Base-by-base conservation (phyloP, 2,113 vertebrate genomes). In the Amphiprion percula region DNA sequence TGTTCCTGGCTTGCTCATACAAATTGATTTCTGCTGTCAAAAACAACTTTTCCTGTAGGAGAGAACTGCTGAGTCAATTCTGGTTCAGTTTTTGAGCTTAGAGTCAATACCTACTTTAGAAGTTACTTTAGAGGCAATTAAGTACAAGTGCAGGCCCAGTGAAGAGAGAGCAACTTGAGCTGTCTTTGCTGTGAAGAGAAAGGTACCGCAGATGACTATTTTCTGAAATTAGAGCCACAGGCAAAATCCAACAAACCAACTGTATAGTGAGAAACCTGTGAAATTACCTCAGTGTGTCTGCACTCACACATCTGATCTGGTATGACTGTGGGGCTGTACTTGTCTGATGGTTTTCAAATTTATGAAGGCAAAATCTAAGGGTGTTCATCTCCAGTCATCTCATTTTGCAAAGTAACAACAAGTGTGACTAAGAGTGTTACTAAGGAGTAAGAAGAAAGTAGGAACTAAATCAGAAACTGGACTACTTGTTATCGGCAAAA, bases 201-300 rank as follows among this genome's bases (percentile, higher is more conserved):
- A 17, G 26, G 26, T 60, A 30, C 23, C 41, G 49, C n/a, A 55
- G 47, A 69, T 66, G 37, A 28, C 3, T 10, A n/a, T 39, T 24
- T 33, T 46, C 33, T 64, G 44, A 24, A 75, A 21, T 21, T 21
- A 52, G 26, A 3, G 11, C 49, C 19, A 1, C 41, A 49, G 28
- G n/a, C 54, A 14, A 55, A 46, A 49, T 4, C 37, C 46, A 74
- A 65, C 50, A 68, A 68, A 56, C 61, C 37, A 61, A 54, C n/a
- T 50, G 44, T 60, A 26, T 50, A 52, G 26, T 46, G 56, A 39
- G 37, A 54, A 75, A 53, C 3, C 17, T 26, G 14, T 50, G 30
- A 41, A 23, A 24, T 49, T 61, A 14, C 23, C 8, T 62, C 4
- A 55, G 39, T 46, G 44, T 19, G 28, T 2, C 10, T 33, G 21